Conservation (phyloP, 2,113 vertebrate species). For the Pygoscelis antarcticus region DNA sequence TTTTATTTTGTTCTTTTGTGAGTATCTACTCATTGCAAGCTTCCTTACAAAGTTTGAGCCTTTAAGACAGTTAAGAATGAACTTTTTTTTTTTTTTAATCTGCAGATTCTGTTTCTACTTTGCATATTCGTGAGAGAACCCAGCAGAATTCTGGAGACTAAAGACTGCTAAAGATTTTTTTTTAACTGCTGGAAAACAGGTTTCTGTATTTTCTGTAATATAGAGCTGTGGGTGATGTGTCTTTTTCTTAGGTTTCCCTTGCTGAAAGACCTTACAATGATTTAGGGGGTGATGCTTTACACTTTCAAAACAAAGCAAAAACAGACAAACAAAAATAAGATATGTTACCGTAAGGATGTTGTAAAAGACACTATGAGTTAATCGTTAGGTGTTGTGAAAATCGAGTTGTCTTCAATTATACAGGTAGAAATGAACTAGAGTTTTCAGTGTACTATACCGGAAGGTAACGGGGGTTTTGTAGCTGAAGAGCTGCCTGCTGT, state of each 20-base stretch:
- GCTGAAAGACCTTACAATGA: neutral
- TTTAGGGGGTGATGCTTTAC: neutral
- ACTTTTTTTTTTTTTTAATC: neutral
- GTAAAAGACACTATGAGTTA: neutral
- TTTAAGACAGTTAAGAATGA: neutral
- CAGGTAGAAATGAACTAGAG: neutral
- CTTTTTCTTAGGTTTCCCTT: neutral
- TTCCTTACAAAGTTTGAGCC: neutral
- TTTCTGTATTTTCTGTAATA: neutral
- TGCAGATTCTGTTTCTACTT: neutral
- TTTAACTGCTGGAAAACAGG: neutral
- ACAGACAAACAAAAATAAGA: neutral
- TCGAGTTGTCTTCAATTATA: neutral
- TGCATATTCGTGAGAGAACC: neutral
- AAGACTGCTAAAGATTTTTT: neutral
- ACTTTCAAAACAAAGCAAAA: neutral
- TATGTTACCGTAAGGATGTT: neutral
- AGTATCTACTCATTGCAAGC: neutral
- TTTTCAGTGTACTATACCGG: neutral
- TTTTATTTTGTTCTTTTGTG: neutral
- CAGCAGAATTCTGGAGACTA: neutral
- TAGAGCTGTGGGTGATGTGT: neutral
- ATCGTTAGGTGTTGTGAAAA: neutral
- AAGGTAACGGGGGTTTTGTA: neutral
- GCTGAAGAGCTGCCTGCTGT: neutral